Evolutionary conservation across 2,888 invertebrate species (phyloP), one percentile per base, ranked within the genome.

Genomic region (Agrochola lychnidis): DNA sequence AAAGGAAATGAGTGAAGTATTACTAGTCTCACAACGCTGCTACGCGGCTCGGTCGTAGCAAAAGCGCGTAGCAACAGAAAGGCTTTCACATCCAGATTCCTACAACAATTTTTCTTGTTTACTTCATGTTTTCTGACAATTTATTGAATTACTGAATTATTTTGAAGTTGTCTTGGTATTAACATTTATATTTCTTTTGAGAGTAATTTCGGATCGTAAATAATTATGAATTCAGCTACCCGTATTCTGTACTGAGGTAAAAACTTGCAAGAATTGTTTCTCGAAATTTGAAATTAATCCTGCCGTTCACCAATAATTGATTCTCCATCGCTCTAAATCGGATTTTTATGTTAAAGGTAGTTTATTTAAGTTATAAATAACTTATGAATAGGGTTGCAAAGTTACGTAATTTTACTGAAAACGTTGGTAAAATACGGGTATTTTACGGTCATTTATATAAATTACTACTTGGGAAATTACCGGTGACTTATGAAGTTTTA

Each of bases 21-120:
- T 69, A 42, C 12, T 45, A 45, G 14, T 45, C 6, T 53, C 22
- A 16, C 45, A 48, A 30, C 40, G 30, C 40, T 48, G 72, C 56
- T 79, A 62, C 53, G 57, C 7, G 40, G 6, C 12, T 30, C 40
- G 25, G 12, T 56, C 79, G 45, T 40, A 62, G 76, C 45, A 48
- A 62, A 36, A 51, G 9, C n/a, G 19, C 62, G 62, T 63, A 71
- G 62, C 53, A n/a, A 79, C 19, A n/a, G n/a, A n/a, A n/a, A n/a
- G n/a, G n/a, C n/a, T n/a, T n/a, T n/a, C n/a, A n/a, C n/a, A n/a
- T 25, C 0, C 16, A 40, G 7, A 59, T 25, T 30, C 10, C 0
- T 22, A 10, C 1, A 22, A 19, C 0, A n/a, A 22, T 9, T n/a
- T n/a, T n/a, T n/a, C n/a, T n/a, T n/a, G 6, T 36, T 73, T 36